phyloP scores from a whole-genome alignment of 2,797 vertebrate genomes.

The Chloroceryle inda region DNA sequence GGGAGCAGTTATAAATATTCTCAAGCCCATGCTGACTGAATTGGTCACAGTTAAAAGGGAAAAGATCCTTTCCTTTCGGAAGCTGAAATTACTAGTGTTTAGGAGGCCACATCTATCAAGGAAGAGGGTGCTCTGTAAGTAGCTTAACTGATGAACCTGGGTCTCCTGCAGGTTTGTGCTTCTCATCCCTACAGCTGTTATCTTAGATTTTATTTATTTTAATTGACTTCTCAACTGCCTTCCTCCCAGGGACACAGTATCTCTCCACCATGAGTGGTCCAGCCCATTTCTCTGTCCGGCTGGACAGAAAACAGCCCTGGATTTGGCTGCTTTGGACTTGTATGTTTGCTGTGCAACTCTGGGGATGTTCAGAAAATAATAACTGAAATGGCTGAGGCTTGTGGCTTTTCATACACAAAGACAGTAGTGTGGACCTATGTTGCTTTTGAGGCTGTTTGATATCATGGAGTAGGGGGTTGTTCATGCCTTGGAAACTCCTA shows the following conservation, averaged over 20 bases:
- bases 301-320: not conserved
- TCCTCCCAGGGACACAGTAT: not conserved
- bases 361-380: not conserved
- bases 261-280: not conserved
- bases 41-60: not conserved
- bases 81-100: not conserved
- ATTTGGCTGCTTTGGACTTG: not conserved
- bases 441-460: not conserved
- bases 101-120: not conserved
- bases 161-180: not conserved
- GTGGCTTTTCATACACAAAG: not conserved
- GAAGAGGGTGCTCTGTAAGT: not conserved
- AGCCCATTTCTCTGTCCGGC: not conserved
- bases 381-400: not conserved
- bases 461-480: not conserved
- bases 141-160: not conserved
- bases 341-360: not conserved
- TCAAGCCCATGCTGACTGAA: not conserved
- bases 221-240: not conserved
- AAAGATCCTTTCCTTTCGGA: not conserved
- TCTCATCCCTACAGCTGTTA: not conserved
- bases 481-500: not conserved
- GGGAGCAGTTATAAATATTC: not conserved
- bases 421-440: not conserved
- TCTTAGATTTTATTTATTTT: not conserved